phyloP scores from a whole-genome alignment of 2,888 invertebrate genomes.

The Lasioglossum villosulum region DNA sequence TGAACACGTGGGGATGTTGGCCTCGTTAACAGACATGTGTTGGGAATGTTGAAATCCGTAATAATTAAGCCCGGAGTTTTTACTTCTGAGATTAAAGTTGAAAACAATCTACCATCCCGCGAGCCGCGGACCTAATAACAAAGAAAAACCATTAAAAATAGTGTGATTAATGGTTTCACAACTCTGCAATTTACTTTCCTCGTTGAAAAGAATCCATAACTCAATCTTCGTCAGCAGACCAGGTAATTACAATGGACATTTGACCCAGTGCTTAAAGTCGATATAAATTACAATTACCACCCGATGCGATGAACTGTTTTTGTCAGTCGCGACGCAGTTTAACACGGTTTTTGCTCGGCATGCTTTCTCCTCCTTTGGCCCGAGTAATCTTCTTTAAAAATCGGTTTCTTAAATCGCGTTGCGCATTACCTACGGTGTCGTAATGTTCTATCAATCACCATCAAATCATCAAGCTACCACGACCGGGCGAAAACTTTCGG shows the following conservation, averaged over 20 bases:
- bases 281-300: constrained; percentile 38
- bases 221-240: constrained; percentile 35
- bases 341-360: constrained; percentile 32
- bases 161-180: constrained; percentile 18
- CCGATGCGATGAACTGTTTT: constrained; percentile 45
- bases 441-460: constrained; percentile 10
- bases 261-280: constrained; percentile 41
- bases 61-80: neutral
- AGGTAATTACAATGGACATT: constrained; percentile 38
- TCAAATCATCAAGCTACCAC: neutral
- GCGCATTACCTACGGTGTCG: constrained; percentile 11
- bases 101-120: neutral
- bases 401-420: constrained; percentile 23
- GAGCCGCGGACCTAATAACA: neutral
- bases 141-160: neutral
- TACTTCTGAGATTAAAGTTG: neutral
- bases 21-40: neutral
- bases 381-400: constrained; percentile 24
- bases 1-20: neutral
- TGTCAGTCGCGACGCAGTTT: constrained; percentile 31
- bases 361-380: constrained; percentile 42
- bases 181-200: constrained; percentile 15
- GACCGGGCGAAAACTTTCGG: neutral
- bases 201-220: constrained; percentile 10
- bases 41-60: neutral